These are phyloP conservation scores for Drosophila azteca DNA, from an alignment of 1,140 invertebrate genomes.

Conservation along the genomic window DNA sequence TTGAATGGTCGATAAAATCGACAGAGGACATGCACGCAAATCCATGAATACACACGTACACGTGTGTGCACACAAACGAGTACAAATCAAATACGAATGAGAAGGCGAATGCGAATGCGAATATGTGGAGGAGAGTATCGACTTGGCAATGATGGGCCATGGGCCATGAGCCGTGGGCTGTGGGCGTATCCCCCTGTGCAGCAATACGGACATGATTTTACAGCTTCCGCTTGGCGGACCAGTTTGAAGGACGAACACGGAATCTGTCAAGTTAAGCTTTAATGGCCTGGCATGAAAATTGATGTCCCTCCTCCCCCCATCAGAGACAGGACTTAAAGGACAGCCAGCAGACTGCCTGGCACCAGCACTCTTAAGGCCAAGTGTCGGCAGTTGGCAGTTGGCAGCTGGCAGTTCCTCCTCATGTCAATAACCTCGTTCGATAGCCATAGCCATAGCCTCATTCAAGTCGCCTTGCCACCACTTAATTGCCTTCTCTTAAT, in stretches of 20 bases:
- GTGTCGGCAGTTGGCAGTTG: conserved; percentile 7
- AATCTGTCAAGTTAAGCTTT: conserved; percentile 44
- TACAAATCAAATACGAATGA: no score
- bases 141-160: background rate
- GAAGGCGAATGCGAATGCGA: no score
- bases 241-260: conserved; percentile 35
- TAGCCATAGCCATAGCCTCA: conserved; percentile 47
- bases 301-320: conserved; percentile 50
- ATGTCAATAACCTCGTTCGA: conserved; percentile 68
- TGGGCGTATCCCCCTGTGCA: conserved; percentile 16
- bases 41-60: background rate
- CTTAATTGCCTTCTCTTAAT: conserved; percentile 57
- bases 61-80: background rate
- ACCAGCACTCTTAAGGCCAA: conserved; percentile 11
- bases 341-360: background rate
- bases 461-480: conserved; percentile 45
- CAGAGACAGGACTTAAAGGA: conserved; percentile 61
- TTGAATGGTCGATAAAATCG: conserved; percentile 20
- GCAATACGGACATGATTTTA: conserved; percentile 44
- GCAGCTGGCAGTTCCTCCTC: conserved; percentile 7
- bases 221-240: conserved; percentile 49
- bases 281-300: conserved; percentile 51
- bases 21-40: conserved; percentile 5
- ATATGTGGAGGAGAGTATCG: conserved; percentile 3
- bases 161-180: no score